Evolutionary conservation across 2,888 invertebrate genomes (phyloP).

Genomic region (Dione juno): DNA sequence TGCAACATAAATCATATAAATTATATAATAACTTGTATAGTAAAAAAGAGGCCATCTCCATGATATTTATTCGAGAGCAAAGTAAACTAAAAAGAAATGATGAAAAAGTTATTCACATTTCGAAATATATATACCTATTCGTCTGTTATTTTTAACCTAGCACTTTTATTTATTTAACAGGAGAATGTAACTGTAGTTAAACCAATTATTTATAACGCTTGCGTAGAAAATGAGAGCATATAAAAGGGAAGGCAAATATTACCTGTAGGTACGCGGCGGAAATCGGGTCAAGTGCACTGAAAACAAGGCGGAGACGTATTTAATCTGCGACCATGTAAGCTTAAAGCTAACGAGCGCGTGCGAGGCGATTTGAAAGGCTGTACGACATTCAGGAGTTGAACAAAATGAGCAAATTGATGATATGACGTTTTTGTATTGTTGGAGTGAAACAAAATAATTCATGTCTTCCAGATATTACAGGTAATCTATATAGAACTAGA

Average conservation of each 20-base stretch:
- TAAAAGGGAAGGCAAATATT: conserved; percentile 25
- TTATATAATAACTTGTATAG: background rate
- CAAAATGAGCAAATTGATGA: background rate
- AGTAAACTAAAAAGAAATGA: background rate
- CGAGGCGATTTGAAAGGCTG: conserved; percentile 14
- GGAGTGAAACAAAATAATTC: no score
- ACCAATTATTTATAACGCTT: conserved; percentile 29
- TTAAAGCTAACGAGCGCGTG: conserved; percentile 35
- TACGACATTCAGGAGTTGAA: conserved; percentile 5
- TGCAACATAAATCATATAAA: background rate
- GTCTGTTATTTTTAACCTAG: conserved; percentile 3
- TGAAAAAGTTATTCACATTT: conserved; percentile 14
- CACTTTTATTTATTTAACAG: conserved; percentile 17
- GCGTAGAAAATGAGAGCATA: conserved; percentile 22
- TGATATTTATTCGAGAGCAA: conserved; percentile 3
- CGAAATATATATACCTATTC: background rate
- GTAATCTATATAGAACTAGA: background rate
- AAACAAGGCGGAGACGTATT: conserved; percentile 40
- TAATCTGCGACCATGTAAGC: conserved; percentile 34
- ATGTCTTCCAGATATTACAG: background rate
- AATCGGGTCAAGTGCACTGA: conserved; percentile 39
- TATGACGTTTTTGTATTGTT: background rate
- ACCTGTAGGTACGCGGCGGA: conserved; percentile 21
- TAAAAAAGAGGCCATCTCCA: background rate
- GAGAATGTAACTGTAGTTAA: background rate